These are phyloP conservation scores for Drosophila ficusphila DNA, from an alignment of 1,140 invertebrate species.

Conservation along the genomic window DNA sequence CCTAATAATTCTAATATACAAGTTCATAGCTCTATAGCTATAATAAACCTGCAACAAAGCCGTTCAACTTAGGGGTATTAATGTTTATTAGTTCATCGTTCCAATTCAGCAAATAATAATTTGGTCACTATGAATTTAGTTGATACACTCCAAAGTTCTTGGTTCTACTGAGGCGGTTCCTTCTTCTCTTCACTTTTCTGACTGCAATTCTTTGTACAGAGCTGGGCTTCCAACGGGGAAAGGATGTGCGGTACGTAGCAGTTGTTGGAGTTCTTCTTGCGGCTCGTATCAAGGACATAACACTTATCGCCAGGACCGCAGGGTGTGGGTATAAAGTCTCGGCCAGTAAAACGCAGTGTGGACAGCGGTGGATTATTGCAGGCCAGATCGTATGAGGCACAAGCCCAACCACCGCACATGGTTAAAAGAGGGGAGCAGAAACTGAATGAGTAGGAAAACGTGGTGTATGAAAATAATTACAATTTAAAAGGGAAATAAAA, in stretches of 20 bases:
- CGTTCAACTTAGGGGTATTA: no score
- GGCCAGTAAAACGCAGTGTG: slow-evolving; percentile 54
- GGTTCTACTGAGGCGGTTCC: no score
- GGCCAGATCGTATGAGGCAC: slow-evolving; percentile 55
- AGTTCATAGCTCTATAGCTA: no score
- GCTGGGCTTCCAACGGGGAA: not conserved
- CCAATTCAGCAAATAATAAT: no score
- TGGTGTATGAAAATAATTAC: no score
- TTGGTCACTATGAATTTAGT: no score
- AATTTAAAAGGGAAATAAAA: not conserved
- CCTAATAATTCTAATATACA: no score
- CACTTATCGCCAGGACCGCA: slow-evolving; percentile 59
- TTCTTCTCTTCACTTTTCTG: not conserved
- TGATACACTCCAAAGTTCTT: no score
- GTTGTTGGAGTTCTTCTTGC: slow-evolving; percentile 26
- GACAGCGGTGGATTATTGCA: slow-evolving; percentile 59
- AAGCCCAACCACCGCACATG: slow-evolving; percentile 72
- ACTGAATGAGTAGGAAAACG: not conserved
- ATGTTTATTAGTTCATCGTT: no score
- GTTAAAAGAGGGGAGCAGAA: not conserved
- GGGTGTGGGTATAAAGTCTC: slow-evolving; percentile 60
- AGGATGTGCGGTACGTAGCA: slow-evolving; percentile 32
- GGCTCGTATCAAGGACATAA: slow-evolving; percentile 42
- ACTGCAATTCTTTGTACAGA: not conserved
- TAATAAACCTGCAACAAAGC: no score